Percentiles rank a stretch among this genome's conserved stretches.
These are phyloP conservation scores for Raja brachyura DNA, from an alignment of 2,113 vertebrate species.

Conservation along the genomic window DNA sequence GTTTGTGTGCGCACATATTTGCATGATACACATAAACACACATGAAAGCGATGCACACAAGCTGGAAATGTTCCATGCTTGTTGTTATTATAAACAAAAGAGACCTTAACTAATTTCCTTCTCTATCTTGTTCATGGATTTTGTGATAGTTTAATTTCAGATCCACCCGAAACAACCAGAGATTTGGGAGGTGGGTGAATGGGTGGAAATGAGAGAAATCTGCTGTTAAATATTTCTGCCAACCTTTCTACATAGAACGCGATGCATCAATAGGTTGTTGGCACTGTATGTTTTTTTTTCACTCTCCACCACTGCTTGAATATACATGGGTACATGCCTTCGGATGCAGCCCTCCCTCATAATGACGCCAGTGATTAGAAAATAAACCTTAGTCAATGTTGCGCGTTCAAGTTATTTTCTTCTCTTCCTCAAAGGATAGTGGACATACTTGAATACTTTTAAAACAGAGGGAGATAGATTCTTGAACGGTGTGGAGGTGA, in stretches of 20 bases:
- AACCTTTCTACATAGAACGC: neutral
- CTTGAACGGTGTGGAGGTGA: too few relatives aligned
- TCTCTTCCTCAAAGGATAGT: neutral
- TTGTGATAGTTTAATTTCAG: neutral
- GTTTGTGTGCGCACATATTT: too few relatives aligned
- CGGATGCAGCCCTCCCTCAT: neutral
- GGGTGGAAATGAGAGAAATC: neutral
- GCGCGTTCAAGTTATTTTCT: neutral
- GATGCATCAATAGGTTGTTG: neutral
- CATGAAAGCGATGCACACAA: neutral
- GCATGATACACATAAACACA: too few relatives aligned
- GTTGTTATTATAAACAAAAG: neutral
- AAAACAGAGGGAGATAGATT: too few relatives aligned
- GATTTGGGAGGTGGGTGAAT: neutral
- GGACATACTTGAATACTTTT: too few relatives aligned
- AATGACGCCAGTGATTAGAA: neutral
- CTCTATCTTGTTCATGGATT: neutral
- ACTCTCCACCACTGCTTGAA: neutral
- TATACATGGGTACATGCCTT: neutral
- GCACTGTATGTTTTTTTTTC: neutral
- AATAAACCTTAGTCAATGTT: neutral
- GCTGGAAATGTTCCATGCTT: neutral
- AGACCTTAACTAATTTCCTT: neutral
- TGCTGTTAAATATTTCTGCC: neutral
- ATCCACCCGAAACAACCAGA: neutral